These are phyloP conservation scores for Nesoenas mayeri DNA, from an alignment of 2,113 vertebrate species.

Conservation along the genomic window DNA sequence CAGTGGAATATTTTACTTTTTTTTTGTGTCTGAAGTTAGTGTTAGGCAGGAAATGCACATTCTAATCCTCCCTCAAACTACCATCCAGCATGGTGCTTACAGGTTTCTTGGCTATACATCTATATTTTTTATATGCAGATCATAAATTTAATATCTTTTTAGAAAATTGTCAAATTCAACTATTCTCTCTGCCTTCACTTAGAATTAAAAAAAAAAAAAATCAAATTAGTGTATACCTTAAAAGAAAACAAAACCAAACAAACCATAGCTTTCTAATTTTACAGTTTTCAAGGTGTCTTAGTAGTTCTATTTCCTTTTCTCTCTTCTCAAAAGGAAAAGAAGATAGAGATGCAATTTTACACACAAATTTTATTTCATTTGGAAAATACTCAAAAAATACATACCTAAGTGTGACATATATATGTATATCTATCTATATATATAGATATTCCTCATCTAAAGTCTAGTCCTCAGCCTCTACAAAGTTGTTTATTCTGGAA, in stretches of 20 bases:
- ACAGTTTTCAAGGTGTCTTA: neutral
- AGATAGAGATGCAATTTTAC: neutral
- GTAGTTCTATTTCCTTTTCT: neutral
- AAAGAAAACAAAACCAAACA: neutral
- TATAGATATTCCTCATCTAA: neutral
- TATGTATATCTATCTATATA: too few species aligned
- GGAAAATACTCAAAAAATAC: neutral
- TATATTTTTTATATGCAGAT: neutral
- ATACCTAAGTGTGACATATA: neutral
- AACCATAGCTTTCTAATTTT: neutral
- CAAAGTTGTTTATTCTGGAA: neutral
- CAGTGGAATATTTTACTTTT: neutral
- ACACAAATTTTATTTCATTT: neutral
- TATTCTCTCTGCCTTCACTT: neutral
- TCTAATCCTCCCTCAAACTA: neutral
- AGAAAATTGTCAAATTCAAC: neutral
- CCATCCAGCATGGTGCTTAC: fast-evolving
- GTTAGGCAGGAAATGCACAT: neutral
- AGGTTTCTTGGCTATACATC: neutral
- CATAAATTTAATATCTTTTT: neutral
- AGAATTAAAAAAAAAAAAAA: neutral
- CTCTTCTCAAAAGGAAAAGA: neutral
- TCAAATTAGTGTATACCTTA: neutral
- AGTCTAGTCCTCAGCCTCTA: neutral
- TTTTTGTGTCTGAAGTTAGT: neutral